phyloP scores from a whole-genome alignment of 2,888 invertebrate genomes.

The Cryptocephalus moraei region DNA sequence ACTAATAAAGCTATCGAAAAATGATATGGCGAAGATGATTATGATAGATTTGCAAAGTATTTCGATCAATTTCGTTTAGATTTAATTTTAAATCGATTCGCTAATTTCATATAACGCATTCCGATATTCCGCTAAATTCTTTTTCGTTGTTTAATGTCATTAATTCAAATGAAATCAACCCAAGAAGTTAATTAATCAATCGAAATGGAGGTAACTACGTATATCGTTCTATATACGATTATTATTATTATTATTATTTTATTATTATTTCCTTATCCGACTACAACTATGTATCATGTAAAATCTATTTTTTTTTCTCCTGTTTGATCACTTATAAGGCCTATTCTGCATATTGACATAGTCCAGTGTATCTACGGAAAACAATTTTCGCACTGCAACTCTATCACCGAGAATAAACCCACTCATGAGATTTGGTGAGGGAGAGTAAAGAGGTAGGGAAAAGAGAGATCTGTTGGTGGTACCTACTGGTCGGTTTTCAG shows the following conservation, averaged over 20 bases:
- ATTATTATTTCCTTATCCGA: conserved; percentile 6
- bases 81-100: too few species aligned
- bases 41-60: too few species aligned
- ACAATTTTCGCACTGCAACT: conserved; percentile 8
- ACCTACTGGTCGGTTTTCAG: too few species aligned
- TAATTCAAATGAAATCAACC: too few species aligned
- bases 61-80: too few species aligned
- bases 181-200: not conserved
- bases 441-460: not conserved
- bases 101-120: too few species aligned
- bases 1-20: conserved; percentile 8
- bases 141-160: too few species aligned
- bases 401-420: conserved; percentile 18
- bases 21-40: conserved; percentile 3
- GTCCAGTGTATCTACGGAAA: conserved; percentile 18
- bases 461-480: not conserved
- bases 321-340: conserved; percentile 15
- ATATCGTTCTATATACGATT: too few species aligned
- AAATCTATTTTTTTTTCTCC: conserved; percentile 16
- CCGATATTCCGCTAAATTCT: too few species aligned
- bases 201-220: conserved; percentile 3
- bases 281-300: conserved; percentile 21
- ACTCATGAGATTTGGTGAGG: conserved; percentile 1
- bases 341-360: conserved; percentile 24
- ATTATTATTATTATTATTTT: not conserved